Conservation (phyloP, 2,113 vertebrate genomes). For the Rallus limicola region DNA sequence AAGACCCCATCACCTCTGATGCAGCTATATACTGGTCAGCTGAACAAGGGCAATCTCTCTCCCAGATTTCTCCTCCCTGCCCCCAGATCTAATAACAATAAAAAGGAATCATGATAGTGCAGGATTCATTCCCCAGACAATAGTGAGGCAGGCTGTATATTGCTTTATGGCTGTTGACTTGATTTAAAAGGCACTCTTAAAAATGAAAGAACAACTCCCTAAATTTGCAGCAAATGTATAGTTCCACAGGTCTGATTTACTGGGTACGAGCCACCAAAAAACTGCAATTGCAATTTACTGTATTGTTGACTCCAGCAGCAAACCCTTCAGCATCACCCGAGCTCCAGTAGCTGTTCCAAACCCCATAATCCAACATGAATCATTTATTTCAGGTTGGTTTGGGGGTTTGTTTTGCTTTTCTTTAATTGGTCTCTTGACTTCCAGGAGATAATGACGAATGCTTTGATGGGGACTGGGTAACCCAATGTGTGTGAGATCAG, state of each 20-base stretch:
- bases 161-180: slow-evolving; percentile 66
- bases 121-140: not conserved
- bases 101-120: not conserved
- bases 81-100: not conserved
- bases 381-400: not conserved
- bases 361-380: not conserved
- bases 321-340: not conserved
- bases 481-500: not conserved
- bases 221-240: slow-evolving; percentile 70
- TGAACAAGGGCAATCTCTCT: not conserved
- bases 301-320: not conserved
- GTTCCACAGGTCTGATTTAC: slow-evolving; percentile 73
- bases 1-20: not conserved
- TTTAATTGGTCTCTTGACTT: not conserved
- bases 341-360: not conserved
- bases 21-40: rapidly evolving
- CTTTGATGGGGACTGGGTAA: not conserved
- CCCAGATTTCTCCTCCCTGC: not conserved
- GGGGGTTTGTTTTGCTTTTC: not conserved
- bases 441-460: not conserved
- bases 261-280: slow-evolving; percentile 44
- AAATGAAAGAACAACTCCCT: slow-evolving; percentile 71
- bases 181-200: slow-evolving; percentile 73
- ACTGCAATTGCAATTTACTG: slow-evolving; percentile 44
- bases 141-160: slow-evolving; percentile 31